Evolutionary conservation across 1,140 invertebrate genomes (phyloP).

Genomic region (Sarcophaga peregrina): DNA sequence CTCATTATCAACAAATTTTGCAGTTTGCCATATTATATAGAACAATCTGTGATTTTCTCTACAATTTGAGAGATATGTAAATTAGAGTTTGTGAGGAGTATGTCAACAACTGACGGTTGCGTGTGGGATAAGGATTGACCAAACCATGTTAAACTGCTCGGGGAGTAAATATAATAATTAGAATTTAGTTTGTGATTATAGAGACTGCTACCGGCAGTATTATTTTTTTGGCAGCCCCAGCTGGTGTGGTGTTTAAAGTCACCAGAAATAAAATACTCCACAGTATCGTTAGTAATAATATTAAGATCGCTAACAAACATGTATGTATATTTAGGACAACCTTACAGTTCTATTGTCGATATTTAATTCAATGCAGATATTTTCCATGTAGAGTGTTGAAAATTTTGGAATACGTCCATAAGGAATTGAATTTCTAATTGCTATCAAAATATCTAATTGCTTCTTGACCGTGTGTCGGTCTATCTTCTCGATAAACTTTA

Average conservation of each 20-base stretch:
- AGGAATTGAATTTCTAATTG: neutral
- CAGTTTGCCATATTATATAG: conserved; percentile 13
- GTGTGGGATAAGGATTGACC: neutral
- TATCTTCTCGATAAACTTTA: neutral
- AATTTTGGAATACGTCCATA: neutral
- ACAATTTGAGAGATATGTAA: neutral
- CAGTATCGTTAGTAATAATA: neutral
- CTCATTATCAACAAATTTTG: neutral
- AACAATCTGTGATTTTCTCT: neutral
- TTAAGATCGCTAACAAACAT: neutral
- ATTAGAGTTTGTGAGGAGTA: neutral
- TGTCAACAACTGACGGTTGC: neutral
- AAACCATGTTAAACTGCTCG: neutral
- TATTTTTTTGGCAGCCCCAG: neutral
- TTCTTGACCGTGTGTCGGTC: neutral
- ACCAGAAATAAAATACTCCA: neutral
- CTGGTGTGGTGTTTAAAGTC: conserved; percentile 30
- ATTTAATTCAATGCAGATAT: neutral
- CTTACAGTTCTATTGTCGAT: neutral
- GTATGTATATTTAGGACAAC: neutral
- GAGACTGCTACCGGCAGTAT: neutral
- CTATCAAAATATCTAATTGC: neutral
- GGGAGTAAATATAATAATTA: conserved; percentile 13
- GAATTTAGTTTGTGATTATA: neutral
- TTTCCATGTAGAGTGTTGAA: neutral